These are phyloP conservation scores for Platerodrilus igneus DNA, from an alignment of 2,888 invertebrate genomes.

Conservation along the genomic window DNA sequence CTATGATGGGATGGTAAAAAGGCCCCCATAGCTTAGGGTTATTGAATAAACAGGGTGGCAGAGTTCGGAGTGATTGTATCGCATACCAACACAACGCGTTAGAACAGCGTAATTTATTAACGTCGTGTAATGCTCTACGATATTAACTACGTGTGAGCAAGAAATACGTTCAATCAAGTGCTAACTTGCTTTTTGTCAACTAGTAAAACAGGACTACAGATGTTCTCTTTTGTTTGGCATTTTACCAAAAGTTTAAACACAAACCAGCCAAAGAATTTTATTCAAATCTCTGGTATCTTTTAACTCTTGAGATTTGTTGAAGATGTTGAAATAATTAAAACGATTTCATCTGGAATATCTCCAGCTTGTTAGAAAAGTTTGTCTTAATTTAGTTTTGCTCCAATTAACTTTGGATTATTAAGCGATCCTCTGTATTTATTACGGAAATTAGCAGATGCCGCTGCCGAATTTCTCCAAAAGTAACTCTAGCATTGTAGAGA, in stretches of 20 bases:
- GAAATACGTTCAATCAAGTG: conserved; percentile 29
- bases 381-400: conserved; percentile 33
- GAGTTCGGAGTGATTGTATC: conserved; percentile 19
- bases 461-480: conserved; percentile 20
- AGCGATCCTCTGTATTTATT: conserved; percentile 29
- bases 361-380: conserved; percentile 30
- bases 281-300: conserved; percentile 24
- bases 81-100: conserved; percentile 23
- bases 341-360: conserved; percentile 33
- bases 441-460: conserved; percentile 24
- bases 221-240: conserved; percentile 28
- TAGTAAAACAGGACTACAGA: conserved; percentile 24
- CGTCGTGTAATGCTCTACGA: conserved; percentile 29
- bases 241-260: conserved; percentile 27
- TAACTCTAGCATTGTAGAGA: conserved; percentile 17
- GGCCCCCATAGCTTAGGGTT: conserved; percentile 27
- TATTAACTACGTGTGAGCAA: conserved; percentile 28
- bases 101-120: conserved; percentile 28
- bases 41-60: conserved; percentile 23
- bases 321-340: conserved; percentile 35
- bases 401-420: conserved; percentile 35
- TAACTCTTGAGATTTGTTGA: conserved; percentile 24
- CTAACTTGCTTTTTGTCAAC: conserved; percentile 27
- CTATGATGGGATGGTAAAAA: conserved; percentile 29
- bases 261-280: conserved; percentile 21